Evolutionary conservation across 2,797 vertebrate species (phyloP).

Genomic region (Smutsia gigantea): DNA sequence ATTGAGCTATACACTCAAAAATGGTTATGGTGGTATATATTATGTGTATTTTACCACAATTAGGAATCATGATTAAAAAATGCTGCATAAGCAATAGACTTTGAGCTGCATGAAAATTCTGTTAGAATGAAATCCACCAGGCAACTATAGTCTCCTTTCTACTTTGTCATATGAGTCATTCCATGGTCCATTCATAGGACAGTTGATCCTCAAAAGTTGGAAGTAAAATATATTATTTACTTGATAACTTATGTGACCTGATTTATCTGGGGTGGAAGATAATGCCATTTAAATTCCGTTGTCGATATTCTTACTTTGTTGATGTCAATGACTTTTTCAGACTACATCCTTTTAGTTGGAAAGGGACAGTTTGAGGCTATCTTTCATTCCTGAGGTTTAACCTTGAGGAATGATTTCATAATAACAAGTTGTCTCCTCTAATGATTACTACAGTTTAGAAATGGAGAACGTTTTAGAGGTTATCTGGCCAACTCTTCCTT

Average conservation of each 20-base stretch:
- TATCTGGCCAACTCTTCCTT: not conserved
- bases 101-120: conserved; percentile 20
- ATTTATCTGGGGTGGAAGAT: not conserved
- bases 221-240: conserved; percentile 11
- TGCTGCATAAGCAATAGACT: not conserved
- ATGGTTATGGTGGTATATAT: not conserved
- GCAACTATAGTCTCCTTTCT: not conserved
- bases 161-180: not conserved
- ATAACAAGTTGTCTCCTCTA: not conserved
- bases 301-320: not conserved
- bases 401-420: not conserved
- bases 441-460: not conserved
- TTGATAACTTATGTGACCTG: not conserved
- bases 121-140: not conserved
- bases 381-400: not conserved
- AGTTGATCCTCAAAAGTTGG: not conserved
- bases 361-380: not conserved
- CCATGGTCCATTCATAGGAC: not conserved
- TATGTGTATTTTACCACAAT: not conserved
- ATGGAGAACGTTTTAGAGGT: not conserved
- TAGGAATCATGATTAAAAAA: not conserved
- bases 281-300: not conserved
- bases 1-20: not conserved
- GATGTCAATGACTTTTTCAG: not conserved
- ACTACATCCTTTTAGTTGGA: not conserved